Evolutionary conservation across 37 sponge, comb jelly and placozoan species (phyloP), one percentile per base, ranked within the genome.

Genomic region (Ephydatia muelleri): DNA sequence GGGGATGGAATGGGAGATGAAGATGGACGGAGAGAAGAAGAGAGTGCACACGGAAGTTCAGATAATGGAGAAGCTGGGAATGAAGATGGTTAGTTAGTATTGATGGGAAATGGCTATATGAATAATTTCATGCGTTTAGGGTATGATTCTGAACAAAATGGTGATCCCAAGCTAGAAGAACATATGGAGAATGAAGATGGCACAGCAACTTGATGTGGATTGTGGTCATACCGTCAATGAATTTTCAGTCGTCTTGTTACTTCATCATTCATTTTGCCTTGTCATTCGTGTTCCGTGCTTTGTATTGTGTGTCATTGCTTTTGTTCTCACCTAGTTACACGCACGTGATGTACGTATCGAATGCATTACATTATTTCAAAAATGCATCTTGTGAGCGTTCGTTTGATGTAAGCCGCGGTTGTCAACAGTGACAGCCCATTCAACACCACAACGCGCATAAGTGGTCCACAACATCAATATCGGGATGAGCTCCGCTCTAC

Each of bases 401-500:
- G 19, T 57, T 57, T 57, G 57, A 34, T 34, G 33, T 34, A 31
- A 35, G 72, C 32, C 33, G 30, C 33, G 29, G 72, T 71, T 31
- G 32, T 31, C 30, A 71, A 71, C 72, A 34, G 33, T 71, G 33
- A 71, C 32, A 34, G 21, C 21, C 33, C 70, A 4, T 69, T 69
- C 72, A 71, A 71, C 30, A 71, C 32, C 30, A 25, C 32, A 35
- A 35, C 33, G 32, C 30, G 32, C 23, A 71, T 5, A 71, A 4
- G 30, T n/a, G 0, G 16, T 69, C 70, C 30, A 30, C 30, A 69
- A 5, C 30, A 9, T 8, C 21, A 65, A 8, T 9, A 8, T 31
- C 29, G 33, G 72, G 14, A 71, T 71, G 72, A 71, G 78, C 73
- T 69, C 36, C 30, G 57, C 57, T 8, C 94, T 96, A 95, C 83